A percentile compares a stretch with the other conserved stretches of the same genome.
phyloP scores from a whole-genome alignment of 2,113 vertebrate species.

The Ahaetulla prasina region DNA sequence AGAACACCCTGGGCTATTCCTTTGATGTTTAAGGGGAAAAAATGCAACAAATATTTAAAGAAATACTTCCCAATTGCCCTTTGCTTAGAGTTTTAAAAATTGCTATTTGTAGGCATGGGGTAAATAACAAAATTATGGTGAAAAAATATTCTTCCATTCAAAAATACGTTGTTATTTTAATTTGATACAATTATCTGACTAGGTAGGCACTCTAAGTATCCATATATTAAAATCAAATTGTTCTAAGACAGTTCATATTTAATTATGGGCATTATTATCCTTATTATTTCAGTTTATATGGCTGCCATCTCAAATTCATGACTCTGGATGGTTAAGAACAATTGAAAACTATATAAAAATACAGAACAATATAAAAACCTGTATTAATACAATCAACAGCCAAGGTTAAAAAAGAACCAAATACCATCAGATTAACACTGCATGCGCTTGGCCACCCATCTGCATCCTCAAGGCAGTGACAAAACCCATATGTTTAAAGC shows the following conservation, averaged over 20 bases:
- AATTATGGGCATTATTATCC: background rate
- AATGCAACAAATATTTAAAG: background rate
- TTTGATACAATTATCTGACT: conserved; percentile 30
- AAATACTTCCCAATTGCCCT: background rate
- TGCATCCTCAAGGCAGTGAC: background rate
- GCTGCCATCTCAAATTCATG: background rate
- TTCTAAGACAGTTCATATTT: background rate
- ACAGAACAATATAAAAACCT: background rate
- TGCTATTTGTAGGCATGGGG: background rate
- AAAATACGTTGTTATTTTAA: conserved; percentile 43
- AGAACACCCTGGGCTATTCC: background rate
- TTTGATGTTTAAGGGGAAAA: background rate
- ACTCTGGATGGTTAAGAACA: background rate
- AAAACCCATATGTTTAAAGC: background rate
- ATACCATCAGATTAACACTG: background rate
- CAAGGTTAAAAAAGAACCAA: background rate
- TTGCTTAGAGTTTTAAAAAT: background rate
- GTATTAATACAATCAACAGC: background rate
- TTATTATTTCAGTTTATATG: background rate
- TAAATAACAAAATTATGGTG: background rate
- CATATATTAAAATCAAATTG: conserved; percentile 44
- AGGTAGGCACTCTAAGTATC: conserved; percentile 34
- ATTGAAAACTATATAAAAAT: background rate
- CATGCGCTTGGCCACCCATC: background rate
- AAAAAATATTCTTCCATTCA: background rate